Percentiles rank a stretch among this genome's conserved stretches.
Conservation (phyloP, 2,797 vertebrate species). For the Oophaga sylvatica region DNA sequence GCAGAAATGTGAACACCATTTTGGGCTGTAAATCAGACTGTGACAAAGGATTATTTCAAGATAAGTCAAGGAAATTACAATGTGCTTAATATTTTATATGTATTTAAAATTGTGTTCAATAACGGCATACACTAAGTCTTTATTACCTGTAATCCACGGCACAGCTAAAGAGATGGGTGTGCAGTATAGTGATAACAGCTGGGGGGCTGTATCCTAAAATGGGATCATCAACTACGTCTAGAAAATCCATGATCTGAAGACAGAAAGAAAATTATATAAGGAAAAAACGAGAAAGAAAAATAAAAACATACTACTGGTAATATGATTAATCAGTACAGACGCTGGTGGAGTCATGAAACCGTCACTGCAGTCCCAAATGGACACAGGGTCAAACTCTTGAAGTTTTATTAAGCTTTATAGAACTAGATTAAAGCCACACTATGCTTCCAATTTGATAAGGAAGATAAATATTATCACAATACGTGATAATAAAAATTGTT, state of each 20-base stretch:
- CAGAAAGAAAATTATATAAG: background rate
- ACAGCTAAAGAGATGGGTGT: constrained; percentile 88
- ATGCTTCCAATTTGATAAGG: too few species aligned
- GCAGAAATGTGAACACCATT: too few species aligned
- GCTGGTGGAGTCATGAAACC: background rate
- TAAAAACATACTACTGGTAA: background rate
- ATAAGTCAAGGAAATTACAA: too few species aligned
- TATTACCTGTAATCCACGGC: constrained; percentile 89
- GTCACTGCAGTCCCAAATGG: background rate
- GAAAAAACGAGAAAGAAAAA: background rate
- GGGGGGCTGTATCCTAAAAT: constrained; percentile 90
- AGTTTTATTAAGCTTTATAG: too few species aligned
- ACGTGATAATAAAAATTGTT: too few species aligned
- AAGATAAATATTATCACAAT: too few species aligned
- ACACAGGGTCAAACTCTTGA: too few species aligned
- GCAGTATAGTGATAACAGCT: constrained; percentile 87
- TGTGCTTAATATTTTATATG: too few species aligned
- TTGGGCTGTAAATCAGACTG: too few species aligned
- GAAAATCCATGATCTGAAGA: constrained; percentile 84
- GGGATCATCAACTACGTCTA: constrained; percentile 89
- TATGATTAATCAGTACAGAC: background rate
- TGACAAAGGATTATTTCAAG: too few species aligned
- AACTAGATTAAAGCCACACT: too few species aligned
- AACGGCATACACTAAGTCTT: background rate
- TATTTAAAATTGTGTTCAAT: too few species aligned